Conservation (phyloP, 1,140 invertebrate genomes). For the Aphelenchoides besseyi region DNA sequence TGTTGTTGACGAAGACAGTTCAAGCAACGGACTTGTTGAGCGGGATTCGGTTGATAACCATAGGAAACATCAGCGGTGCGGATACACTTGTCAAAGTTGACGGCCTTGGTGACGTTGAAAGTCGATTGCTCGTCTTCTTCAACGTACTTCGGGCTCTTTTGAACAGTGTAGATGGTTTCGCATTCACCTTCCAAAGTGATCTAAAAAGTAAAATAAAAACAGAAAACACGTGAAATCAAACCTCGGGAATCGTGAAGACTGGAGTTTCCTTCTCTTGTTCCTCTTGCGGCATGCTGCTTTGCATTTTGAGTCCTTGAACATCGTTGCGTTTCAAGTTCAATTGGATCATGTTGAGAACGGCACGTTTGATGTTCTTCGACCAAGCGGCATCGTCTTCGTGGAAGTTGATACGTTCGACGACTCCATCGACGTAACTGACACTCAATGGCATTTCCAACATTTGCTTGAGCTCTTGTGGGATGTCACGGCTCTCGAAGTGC, state of each 20-base stretch:
- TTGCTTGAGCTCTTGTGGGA: neutral
- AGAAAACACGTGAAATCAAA: neutral
- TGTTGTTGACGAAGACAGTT: neutral
- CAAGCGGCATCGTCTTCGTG: slow-evolving; percentile 51
- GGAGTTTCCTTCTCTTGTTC: neutral
- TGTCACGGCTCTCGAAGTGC: neutral
- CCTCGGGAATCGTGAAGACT: neutral
- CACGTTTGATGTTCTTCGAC: slow-evolving; percentile 62
- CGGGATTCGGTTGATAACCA: neutral
- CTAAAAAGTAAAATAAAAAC: neutral
- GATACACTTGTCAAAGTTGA: slow-evolving; percentile 55
- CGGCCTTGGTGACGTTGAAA: slow-evolving; percentile 55
- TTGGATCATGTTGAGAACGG: slow-evolving; percentile 58
- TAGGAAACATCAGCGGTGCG: slow-evolving; percentile 40
- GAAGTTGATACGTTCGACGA: slow-evolving; percentile 28
- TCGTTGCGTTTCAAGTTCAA: slow-evolving; percentile 43
- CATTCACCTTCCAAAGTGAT: slow-evolving; percentile 30
- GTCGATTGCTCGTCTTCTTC: neutral
- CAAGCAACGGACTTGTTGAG: neutral
- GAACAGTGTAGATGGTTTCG: slow-evolving; percentile 21
- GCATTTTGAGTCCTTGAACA: neutral
- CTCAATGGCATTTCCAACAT: neutral
- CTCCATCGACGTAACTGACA: slow-evolving; percentile 18
- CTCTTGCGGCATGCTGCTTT: neutral
- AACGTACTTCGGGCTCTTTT: neutral